Conservation (phyloP, 2,113 vertebrate genomes). For the Clarias batrachus region DNA sequence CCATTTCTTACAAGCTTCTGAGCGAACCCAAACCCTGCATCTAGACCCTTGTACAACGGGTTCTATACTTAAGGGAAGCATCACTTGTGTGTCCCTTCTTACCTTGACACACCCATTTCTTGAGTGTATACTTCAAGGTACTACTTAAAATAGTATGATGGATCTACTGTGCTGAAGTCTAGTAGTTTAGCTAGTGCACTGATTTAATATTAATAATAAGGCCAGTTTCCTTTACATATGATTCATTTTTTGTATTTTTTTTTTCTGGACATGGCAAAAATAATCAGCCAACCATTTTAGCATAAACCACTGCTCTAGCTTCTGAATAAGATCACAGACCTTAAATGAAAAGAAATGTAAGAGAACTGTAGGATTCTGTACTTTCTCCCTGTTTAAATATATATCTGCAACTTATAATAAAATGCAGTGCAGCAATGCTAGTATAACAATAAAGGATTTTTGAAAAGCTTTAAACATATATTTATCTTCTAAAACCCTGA, state of each 20-base stretch:
- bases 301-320: neutral
- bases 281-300: constrained; percentile 3
- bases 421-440: neutral
- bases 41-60: too few relatives aligned
- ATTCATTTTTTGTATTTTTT: neutral
- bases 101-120: too few relatives aligned
- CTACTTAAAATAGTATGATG: too few relatives aligned
- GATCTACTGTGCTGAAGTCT: neutral
- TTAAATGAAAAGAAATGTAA: neutral
- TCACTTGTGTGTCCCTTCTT: too few relatives aligned
- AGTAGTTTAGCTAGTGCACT: neutral
- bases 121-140: too few relatives aligned
- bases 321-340: neutral
- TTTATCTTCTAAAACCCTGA: neutral
- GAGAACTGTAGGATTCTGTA: neutral
- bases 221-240: neutral
- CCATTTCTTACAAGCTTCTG: too few relatives aligned
- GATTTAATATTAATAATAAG: neutral
- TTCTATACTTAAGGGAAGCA: too few relatives aligned
- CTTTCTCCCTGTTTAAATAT: neutral
- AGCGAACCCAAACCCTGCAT: too few relatives aligned
- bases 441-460: neutral
- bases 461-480: too few relatives aligned
- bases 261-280: constrained; percentile 9
- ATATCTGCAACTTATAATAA: neutral